Evolutionary conservation across 1,140 invertebrate species (phyloP), one percentile per base, ranked within the genome.

Genomic region (Maniola jurtina): DNA sequence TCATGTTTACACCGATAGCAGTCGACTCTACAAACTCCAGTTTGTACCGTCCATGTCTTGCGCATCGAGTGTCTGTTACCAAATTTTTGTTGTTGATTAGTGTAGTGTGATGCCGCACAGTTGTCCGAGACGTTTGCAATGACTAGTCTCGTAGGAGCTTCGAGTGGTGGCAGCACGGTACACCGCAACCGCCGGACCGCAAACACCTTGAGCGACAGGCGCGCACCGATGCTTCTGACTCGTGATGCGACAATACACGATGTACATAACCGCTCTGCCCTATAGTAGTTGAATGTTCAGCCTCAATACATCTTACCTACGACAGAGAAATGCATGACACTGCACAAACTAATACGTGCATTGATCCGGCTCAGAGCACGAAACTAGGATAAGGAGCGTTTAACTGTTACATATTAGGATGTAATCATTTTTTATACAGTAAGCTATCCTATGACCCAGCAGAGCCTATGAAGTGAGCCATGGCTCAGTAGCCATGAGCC

Each of bases 91-190:
- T 88, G 81, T 88, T 86, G 74, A 84, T 82, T 90, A 86, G 86
- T 70, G 86, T 90, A 90, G 88, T 89, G 84, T 87, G 77, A 82
- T 88, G 88, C 80, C 77, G 80, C 85, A 89, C 86, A 73, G 70
- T 76, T 75, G 80, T 68, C 68, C 76, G 76, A 79, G 82, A 80
- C 80, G 78, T 80, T 83, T 81, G 79, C 81, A 80, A 76, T 73
- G 75, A 77, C 68, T 84, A 83, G 83, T 79, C 73, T 80, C 78
- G 68, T 84, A 85, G 80, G 76, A 80, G 88, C 88, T 90, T 89
- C 72, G 74, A 82, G 78, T 79, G 80, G 77, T 78, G 80, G 72
- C 76, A 78, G 82, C 81, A 80, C 80, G 79, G 75, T 75, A 77
- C 77, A 77, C 72, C 74, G 81, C 79, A 77, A 76, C 71, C 76